Conservation (phyloP, 2,888 invertebrate species). For the Epsilonema sp. region DNA sequence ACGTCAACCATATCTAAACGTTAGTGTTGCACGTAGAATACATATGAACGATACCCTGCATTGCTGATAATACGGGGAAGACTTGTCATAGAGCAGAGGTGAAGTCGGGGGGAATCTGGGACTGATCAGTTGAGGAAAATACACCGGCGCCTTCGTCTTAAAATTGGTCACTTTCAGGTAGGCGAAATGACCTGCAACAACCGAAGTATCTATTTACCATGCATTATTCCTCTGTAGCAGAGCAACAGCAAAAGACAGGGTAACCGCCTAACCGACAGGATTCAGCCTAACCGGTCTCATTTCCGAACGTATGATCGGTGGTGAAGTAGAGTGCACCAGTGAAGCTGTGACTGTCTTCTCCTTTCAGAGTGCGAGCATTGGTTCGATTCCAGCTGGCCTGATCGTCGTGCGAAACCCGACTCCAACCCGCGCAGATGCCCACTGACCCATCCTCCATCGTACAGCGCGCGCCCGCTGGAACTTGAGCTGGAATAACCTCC, state of each 20-base stretch:
- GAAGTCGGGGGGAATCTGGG: background rate
- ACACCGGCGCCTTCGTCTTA: too few species aligned
- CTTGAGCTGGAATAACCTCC: constrained; percentile 1
- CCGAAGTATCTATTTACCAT: too few species aligned
- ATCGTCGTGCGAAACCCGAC: background rate
- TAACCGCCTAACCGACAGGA: too few species aligned
- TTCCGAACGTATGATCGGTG: constrained; percentile 1
- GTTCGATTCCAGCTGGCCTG: constrained; percentile 4
- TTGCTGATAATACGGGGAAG: background rate
- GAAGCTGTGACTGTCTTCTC: too few species aligned
- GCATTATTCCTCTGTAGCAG: too few species aligned
- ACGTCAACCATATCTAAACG: background rate
- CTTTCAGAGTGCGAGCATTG: background rate
- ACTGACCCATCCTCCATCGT: constrained; percentile 3
- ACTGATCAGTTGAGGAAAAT: background rate
- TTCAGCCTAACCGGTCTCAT: constrained; percentile 1
- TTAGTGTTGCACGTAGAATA: too few species aligned
- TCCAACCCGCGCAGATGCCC: background rate
- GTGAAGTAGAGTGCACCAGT: background rate
- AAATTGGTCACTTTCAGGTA: too few species aligned
- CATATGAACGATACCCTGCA: background rate
- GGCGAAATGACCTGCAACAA: too few species aligned
- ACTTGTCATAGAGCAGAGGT: background rate
- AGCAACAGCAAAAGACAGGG: too few species aligned
- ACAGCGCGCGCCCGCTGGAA: constrained; percentile 6